Evolutionary conservation across 1,140 invertebrate genomes (phyloP).

Genomic region (Habropoda laboriosa): DNA sequence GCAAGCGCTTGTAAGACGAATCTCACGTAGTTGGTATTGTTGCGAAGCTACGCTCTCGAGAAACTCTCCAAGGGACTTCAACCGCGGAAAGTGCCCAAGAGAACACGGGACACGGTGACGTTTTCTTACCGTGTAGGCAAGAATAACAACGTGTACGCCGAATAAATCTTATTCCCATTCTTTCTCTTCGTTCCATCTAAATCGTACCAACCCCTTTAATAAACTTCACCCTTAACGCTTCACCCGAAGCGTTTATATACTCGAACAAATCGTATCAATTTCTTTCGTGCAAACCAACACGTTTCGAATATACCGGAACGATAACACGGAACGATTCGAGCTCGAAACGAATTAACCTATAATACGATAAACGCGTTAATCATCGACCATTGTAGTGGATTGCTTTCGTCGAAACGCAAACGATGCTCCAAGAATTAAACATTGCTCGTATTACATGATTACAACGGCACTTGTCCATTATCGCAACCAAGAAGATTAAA

Average conservation of each 20-base stretch:
- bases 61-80: constrained; percentile 15
- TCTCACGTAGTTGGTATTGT: constrained; percentile 11
- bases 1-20: constrained; percentile 32
- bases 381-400: not conserved
- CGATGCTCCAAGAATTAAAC: not conserved
- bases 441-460: not conserved
- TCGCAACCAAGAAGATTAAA: constrained; percentile 16
- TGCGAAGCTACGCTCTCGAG: not conserved
- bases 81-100: constrained; percentile 6
- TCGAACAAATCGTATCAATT: too few species aligned
- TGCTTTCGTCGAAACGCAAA: not conserved
- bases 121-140: constrained; percentile 1
- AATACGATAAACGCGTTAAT: not conserved
- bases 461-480: not conserved
- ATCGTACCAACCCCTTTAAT: not conserved
- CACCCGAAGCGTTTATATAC: too few species aligned
- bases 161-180: not conserved
- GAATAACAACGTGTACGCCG: not conserved
- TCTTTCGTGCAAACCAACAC: too few species aligned
- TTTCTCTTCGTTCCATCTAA: not conserved
- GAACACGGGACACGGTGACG: not conserved
- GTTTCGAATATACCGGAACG: too few species aligned
- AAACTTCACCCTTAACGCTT: not conserved
- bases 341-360: not conserved
- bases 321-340: not conserved